Conservation (phyloP, 2,113 vertebrate species). For the Scortum barcoo region DNA sequence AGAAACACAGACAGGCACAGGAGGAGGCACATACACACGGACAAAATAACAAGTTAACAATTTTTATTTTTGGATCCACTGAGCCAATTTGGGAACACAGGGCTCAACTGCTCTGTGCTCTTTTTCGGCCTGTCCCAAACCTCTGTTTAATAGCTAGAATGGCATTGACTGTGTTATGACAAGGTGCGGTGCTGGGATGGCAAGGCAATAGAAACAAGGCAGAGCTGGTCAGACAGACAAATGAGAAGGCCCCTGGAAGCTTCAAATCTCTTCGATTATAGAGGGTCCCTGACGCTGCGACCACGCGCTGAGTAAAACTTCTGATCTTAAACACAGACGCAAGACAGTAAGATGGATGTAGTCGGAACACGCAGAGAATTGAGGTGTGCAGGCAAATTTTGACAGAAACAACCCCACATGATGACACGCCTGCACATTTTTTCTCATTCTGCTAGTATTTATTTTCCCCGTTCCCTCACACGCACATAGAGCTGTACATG, state of each 20-base stretch:
- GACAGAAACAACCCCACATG: background rate
- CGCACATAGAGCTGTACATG: background rate
- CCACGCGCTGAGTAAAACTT: constrained; percentile 21
- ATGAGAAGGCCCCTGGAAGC: constrained; percentile 59
- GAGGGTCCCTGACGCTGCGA: constrained; percentile 47
- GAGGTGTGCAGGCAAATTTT: background rate
- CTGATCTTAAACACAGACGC: constrained; percentile 22
- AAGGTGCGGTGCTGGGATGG: constrained; percentile 28
- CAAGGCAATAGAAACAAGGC: constrained; percentile 50
- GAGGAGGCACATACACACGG: constrained; percentile 14
- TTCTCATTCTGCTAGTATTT: background rate
- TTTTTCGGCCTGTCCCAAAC: constrained; percentile 40
- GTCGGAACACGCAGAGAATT: background rate
- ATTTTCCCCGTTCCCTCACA: background rate
- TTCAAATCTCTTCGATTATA: constrained; percentile 62
- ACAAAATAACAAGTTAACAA: constrained; percentile 10
- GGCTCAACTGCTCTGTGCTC: constrained; percentile 14
- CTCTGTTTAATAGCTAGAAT: constrained; percentile 53
- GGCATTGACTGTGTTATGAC: constrained; percentile 53
- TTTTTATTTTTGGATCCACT: constrained; percentile 14
- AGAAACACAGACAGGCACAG: constrained; percentile 1
- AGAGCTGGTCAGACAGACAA: constrained; percentile 64
- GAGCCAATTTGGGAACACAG: constrained; percentile 23
- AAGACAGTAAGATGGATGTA: constrained; percentile 11
- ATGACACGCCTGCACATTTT: background rate